Percentiles rank a stretch among this genome's conserved stretches.
phyloP scores from a whole-genome alignment of 2,797 vertebrate genomes.

The Sebastiscus albofasciatus region DNA sequence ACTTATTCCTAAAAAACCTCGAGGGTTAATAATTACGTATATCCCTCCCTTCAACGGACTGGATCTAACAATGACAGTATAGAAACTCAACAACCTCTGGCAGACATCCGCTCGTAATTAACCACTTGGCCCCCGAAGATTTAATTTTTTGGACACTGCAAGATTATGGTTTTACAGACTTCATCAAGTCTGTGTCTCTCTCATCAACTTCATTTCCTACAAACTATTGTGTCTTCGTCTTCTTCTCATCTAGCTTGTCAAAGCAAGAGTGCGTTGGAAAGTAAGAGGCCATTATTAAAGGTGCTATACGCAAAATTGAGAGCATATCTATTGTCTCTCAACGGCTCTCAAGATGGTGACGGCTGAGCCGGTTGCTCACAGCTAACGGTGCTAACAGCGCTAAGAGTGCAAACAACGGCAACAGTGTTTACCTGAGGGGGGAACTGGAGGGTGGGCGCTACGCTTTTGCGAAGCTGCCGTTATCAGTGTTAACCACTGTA shows the following conservation, averaged over 20 bases:
- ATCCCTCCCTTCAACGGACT: neutral
- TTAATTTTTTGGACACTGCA: neutral
- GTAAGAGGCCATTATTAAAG: neutral
- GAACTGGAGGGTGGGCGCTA: no score
- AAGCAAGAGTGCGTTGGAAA: neutral
- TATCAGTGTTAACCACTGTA: no score
- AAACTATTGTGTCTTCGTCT: neutral
- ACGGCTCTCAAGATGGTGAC: neutral
- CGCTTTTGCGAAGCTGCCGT: no score
- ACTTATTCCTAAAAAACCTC: constrained; percentile 11
- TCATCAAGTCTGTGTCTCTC: neutral
- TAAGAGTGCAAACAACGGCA: neutral
- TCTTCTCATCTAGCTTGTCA: neutral
- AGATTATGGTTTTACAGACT: neutral
- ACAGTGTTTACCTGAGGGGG: neutral
- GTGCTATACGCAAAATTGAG: neutral
- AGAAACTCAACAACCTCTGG: neutral
- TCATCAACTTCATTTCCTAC: neutral
- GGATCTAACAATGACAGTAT: neutral
- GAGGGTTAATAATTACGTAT: constrained; percentile 4
- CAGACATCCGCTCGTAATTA: neutral
- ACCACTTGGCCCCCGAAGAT: neutral
- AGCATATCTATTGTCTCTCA: neutral
- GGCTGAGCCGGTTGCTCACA: neutral
- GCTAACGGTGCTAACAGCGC: neutral